Evolutionary conservation across 2,797 vertebrate genomes (phyloP), one percentile per base, ranked within the genome.

Genomic region (Molossus alvarezi): DNA sequence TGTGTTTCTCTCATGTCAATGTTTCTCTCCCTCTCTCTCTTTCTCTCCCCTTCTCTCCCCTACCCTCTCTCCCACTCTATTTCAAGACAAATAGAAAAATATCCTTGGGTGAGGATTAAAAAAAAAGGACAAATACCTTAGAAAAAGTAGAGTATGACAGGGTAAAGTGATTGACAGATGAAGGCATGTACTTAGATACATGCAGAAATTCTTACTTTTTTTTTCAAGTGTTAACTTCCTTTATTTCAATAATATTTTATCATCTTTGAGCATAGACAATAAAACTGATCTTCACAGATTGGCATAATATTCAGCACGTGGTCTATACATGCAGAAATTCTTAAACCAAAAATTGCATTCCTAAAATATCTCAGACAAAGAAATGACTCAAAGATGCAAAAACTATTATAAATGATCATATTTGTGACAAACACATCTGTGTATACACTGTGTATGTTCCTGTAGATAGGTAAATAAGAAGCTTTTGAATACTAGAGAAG

Each of bases 311-410:
- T 29, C 23, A 53, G 25, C 45, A 29, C 10, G 15, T 67, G 18
- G 9, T 12, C 27, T 23, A 33, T 14, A 45, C 33, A 33, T 33
- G 33, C 33, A 33, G 33, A 88, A 73, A 91, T 88, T 64, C 72
- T 77, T 85, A 80, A 79, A 75, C 25, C 77, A 75, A 33, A 87
- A 60, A 69, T 69, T 88, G 3, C 33, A 20, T 89, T 92, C 27
- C 53, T 67, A 67, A 90, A 88, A 53, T 92, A 84, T 73, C 18
- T 15, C 41, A 60, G 67, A 41, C 71, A 55, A 81, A 90, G 65
- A 67, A 25, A 18, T 64, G 51, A 75, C 53, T 72, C 27, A 82
- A 62, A 80, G 67, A 17, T 29, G 14, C 33, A 80, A 55, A 77
- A 69, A 60, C 76, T 62, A 91, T 65, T 73, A 57, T 58, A 29